Conservation (phyloP, 1,140 invertebrate species). For the Nilaparvata lugens region DNA sequence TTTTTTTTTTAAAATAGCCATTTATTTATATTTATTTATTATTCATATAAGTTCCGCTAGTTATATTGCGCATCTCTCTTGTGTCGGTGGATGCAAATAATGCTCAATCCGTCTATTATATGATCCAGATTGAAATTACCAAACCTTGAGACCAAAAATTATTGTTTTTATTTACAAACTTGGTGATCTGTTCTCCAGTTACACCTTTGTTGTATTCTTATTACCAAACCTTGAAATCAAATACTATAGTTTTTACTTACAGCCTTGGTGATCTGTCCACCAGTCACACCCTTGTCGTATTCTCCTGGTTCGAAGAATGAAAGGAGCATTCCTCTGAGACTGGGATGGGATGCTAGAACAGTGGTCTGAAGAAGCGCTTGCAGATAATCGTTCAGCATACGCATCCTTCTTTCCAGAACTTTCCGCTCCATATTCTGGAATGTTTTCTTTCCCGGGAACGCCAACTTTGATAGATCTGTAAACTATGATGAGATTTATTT, state of each 20-base stretch:
- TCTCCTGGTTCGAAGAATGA: conserved; percentile 70
- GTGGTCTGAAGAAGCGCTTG: conserved; percentile 53
- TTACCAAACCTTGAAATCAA: no score
- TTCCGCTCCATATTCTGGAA: conserved; percentile 85
- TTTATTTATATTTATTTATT: no score
- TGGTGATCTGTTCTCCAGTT: conserved; percentile 46
- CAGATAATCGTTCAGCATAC: conserved; percentile 76
- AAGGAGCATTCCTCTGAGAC: conserved; percentile 57
- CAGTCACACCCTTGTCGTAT: conserved; percentile 57
- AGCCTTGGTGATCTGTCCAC: conserved; percentile 47
- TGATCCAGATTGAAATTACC: no score
- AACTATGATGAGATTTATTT: conserved; percentile 46
- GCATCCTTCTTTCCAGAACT: conserved; percentile 78
- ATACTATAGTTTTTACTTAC: conserved; percentile 31
- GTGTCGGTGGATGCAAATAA: no score
- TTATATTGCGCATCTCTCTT: no score
- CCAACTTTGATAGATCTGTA: conserved; percentile 64
- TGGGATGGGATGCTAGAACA: conserved; percentile 51
- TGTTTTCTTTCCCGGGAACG: conserved; percentile 87
- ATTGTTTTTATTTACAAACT: conserved; percentile 45
- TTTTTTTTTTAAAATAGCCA: no score
- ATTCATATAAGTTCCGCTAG: no score
- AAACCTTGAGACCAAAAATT: no score
- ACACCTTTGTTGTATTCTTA: conserved; percentile 62
- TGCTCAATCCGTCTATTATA: no score